phyloP scores from a whole-genome alignment of 1,140 invertebrate genomes.

The Macrosteles quadrilineatus region DNA sequence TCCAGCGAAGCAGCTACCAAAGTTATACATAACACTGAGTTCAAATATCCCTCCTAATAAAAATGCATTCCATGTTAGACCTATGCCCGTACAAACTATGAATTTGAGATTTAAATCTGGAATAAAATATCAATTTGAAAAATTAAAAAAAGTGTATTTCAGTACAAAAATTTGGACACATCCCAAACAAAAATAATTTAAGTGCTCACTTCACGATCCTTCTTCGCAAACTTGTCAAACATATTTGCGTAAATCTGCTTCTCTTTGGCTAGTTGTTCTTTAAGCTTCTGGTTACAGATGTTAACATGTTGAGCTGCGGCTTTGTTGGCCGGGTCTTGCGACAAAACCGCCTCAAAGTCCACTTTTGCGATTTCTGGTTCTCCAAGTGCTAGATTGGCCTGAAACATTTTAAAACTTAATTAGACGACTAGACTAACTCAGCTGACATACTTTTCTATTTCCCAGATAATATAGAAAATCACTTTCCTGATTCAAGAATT shows the following conservation, averaged over 20 bases:
- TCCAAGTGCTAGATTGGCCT: conserved; percentile 71
- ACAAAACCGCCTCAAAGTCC: conserved; percentile 75
- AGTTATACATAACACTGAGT: too few relatives aligned
- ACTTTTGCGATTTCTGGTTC: conserved; percentile 77
- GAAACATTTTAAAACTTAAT: conserved; percentile 25
- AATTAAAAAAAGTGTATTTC: conserved; percentile 24
- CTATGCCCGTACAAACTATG: too few relatives aligned
- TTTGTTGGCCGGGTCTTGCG: conserved; percentile 76
- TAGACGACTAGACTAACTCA: too few relatives aligned
- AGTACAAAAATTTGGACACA: neutral
- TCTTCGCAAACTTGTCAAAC: conserved; percentile 87
- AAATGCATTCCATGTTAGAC: too few relatives aligned
- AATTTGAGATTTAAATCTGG: too few relatives aligned
- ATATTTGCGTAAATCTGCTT: conserved; percentile 93
- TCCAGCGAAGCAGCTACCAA: too few relatives aligned
- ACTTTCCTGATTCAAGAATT: too few relatives aligned
- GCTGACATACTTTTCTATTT: too few relatives aligned
- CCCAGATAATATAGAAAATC: too few relatives aligned
- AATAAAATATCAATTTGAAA: too few relatives aligned
- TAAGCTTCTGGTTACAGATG: conserved; percentile 72
- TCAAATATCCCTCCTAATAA: too few relatives aligned
- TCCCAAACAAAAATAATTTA: conserved; percentile 2
- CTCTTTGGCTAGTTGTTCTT: conserved; percentile 76
- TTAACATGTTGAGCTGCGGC: conserved; percentile 79
- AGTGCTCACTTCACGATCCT: conserved; percentile 69